A percentile compares a stretch with the other conserved stretches of the same genome.
Evolutionary conservation across 2,113 vertebrate genomes (phyloP).

Genomic region (Mesembrinibis cayennensis): DNA sequence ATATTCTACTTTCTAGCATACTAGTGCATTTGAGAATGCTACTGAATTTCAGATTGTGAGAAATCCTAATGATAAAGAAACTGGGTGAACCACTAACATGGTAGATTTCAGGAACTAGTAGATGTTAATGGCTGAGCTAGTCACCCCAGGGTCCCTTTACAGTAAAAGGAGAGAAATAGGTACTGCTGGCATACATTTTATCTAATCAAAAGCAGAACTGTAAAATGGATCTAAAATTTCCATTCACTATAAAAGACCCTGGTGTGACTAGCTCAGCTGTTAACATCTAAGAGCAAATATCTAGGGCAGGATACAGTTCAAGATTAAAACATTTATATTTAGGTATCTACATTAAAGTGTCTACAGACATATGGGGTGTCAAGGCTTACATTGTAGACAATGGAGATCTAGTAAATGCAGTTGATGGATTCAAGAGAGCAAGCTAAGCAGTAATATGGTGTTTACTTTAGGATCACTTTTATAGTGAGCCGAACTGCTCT

Average conservation of each 20-base stretch:
- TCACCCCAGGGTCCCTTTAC: neutral
- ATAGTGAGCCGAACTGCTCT: neutral
- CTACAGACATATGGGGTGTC: neutral
- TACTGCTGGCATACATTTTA: neutral
- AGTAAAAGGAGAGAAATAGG: neutral
- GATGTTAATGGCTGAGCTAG: neutral
- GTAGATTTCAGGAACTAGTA: neutral
- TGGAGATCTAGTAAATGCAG: neutral
- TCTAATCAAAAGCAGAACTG: neutral
- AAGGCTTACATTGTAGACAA: neutral
- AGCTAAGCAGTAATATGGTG: neutral
- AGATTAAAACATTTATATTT: neutral
- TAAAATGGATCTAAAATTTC: neutral
- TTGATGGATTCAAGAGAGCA: neutral
- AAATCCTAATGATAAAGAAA: neutral
- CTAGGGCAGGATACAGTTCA: neutral
- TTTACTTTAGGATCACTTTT: neutral
- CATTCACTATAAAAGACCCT: neutral
- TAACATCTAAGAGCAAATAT: conserved; percentile 19
- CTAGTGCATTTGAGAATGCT: neutral
- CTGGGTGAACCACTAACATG: neutral
- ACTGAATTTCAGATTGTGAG: neutral
- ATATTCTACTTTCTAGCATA: neutral
- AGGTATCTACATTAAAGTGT: neutral
- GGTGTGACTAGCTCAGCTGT: neutral